Evolutionary conservation across 1,140 invertebrate genomes (phyloP), one percentile per base, ranked within the genome.

Genomic region (Ridgeia piscesae): DNA sequence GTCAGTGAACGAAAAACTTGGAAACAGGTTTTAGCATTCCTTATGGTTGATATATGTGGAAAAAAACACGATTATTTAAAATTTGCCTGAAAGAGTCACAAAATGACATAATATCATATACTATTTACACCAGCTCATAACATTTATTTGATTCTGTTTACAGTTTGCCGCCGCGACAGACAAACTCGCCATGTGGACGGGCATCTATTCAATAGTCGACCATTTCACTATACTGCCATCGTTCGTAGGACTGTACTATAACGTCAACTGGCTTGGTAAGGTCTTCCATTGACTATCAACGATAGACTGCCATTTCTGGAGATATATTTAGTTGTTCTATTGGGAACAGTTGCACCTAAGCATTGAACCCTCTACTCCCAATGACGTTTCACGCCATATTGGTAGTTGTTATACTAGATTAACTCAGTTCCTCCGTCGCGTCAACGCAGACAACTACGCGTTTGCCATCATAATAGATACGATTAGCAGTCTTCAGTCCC

Each of bases 221-320:
- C 92, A 92, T 42, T 88, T 92, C 77, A 92, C 92, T 21, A 50
- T 92, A n/a, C 8, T 91, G 6, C 92, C 88, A 8, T 91, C 89
- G 8, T 90, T 92, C n/a, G 42, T 92, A 6, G 89, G 92, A n/a
- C 33, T 90, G 88, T 92, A 92, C 92, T 42, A 91, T 8, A 35
- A 92, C 50, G 34, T 88, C 34, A 92, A 91, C 33, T 92, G 92
- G 92, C 31, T 92, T 88, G 92, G 92, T 92, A 34, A 8, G 92
- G n/a, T 91, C 11, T 17, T 77, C 58, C 0, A 77, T 21, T 77
- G 27, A 77, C 14, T 27, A 77, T 77, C 58, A 77, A 2, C 58
- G 21, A 50, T 8, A 27, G 14, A 77, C 17, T 77, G 17, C 8
- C 17, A 77, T 77, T 77, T 77, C 2, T 77, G 42, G 58, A 77